Conservation (phyloP, 2,888 invertebrate species). For the Drosophila nr. perissopoda region DNA sequence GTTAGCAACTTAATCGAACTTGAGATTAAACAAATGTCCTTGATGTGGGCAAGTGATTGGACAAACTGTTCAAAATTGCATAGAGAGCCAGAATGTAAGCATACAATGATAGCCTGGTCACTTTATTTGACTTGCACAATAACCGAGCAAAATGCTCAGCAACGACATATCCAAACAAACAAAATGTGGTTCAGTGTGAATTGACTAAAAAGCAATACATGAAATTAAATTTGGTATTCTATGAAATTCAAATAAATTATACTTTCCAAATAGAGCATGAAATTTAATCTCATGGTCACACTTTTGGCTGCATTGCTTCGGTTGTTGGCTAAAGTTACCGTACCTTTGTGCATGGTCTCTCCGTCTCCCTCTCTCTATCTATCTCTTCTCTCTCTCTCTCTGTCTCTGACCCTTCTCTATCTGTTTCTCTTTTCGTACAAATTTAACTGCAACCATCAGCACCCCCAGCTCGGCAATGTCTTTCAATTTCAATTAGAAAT, state of each 20-base stretch:
- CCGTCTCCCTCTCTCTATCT: not conserved
- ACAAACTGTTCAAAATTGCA: constrained; percentile 2
- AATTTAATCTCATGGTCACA: constrained; percentile 13
- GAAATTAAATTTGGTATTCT: not conserved
- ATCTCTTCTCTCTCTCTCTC: not conserved
- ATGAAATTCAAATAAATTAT: not conserved
- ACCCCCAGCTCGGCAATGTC: constrained; percentile 41
- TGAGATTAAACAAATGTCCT: constrained; percentile 8
- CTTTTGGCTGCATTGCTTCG: constrained; percentile 2
- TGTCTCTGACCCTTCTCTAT: not conserved
- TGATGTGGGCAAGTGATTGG: constrained; percentile 5
- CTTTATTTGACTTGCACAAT: not conserved
- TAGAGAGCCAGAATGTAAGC: not conserved
- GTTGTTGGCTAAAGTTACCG: constrained; percentile 15
- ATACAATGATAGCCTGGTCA: not conserved
- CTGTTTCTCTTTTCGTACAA: constrained; percentile 12
- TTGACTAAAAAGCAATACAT: not conserved
- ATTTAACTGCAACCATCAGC: constrained; percentile 56
- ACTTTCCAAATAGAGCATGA: not conserved
- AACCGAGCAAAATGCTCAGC: not conserved
- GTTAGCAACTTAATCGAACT: constrained; percentile 38
- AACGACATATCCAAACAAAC: not conserved
- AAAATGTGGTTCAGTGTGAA: not conserved
- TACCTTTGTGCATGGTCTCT: constrained; percentile 12
- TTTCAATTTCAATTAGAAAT: constrained; percentile 81